A percentile compares a stretch with the other conserved stretches of the same genome.
phyloP scores from a whole-genome alignment of 2,888 invertebrate species.

The Dinocampus coccinellae region DNA sequence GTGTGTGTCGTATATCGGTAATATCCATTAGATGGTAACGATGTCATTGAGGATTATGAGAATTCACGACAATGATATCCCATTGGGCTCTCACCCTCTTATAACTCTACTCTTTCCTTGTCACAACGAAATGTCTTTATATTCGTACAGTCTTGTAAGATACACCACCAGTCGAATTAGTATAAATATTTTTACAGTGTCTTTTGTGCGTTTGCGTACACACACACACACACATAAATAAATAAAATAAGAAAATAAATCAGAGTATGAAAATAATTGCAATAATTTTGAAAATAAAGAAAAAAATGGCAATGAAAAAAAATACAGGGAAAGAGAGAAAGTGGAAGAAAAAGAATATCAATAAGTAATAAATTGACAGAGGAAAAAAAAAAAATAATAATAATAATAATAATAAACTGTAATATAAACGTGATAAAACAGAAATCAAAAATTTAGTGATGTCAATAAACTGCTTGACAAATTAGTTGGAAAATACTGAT shows the following conservation, averaged over 20 bases:
- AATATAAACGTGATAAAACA: background rate
- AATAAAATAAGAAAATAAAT: slow-evolving; percentile 4
- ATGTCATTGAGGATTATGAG: slow-evolving; percentile 23
- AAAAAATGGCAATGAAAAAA: no score
- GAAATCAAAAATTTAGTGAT: background rate
- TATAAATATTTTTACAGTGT: slow-evolving; percentile 21
- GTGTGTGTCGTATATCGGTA: background rate
- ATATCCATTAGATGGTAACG: background rate
- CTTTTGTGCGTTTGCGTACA: background rate
- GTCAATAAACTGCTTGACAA: slow-evolving; percentile 17
- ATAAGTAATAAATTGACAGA: background rate
- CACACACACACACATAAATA: no score
- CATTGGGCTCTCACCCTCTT: no score
- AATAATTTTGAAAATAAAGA: background rate
- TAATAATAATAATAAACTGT: background rate
- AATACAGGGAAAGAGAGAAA: no score
- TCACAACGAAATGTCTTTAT: slow-evolving; percentile 9
- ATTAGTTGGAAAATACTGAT: slow-evolving; percentile 12
- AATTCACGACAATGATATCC: slow-evolving; percentile 28
- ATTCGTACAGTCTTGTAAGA: background rate
- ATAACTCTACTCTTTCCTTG: no score
- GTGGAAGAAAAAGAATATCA: no score
- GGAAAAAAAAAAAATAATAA: background rate
- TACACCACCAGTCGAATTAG: slow-evolving; percentile 3
- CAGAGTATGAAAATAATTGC: background rate